Evolutionary conservation across 2,113 vertebrate genomes (phyloP).

Genomic region (Etia nguti): DNA sequence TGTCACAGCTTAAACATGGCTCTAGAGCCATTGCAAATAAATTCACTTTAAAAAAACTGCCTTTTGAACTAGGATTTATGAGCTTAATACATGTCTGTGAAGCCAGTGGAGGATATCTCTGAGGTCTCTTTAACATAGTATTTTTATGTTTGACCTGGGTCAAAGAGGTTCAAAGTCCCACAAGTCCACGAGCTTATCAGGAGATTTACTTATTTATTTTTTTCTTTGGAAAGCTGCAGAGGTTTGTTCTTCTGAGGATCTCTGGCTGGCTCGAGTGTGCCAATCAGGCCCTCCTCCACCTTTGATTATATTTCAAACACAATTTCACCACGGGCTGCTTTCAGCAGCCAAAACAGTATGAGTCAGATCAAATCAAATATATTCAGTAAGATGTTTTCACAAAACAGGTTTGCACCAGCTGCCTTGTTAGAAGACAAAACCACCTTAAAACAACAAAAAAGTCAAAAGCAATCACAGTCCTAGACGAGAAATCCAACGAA

Average conservation of each 20-base stretch:
- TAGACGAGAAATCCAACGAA: not conserved
- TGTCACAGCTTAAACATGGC: conserved; percentile 7
- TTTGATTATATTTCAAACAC: conserved; percentile 41
- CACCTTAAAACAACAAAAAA: not conserved
- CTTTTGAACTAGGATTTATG: conserved; percentile 37
- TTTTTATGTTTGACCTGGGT: conserved; percentile 47
- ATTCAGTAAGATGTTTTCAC: conserved; percentile 28
- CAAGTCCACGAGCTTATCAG: conserved; percentile 32
- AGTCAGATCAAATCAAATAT: conserved; percentile 43
- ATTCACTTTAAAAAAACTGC: not conserved
- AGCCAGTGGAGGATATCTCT: not conserved
- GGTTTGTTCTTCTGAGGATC: conserved; percentile 15
- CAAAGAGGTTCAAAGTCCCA: conserved; percentile 38
- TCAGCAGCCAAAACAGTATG: conserved; percentile 18
- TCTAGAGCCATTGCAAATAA: conserved; percentile 37
- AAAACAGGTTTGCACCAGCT: not conserved
- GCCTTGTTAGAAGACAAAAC: not conserved
- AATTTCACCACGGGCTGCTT: conserved; percentile 19
- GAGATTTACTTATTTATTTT: not conserved
- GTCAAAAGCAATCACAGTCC: not conserved
- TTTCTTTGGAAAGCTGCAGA: not conserved
- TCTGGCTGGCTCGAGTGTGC: not conserved
- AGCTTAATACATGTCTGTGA: conserved; percentile 23
- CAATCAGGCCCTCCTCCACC: conserved; percentile 19
- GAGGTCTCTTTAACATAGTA: conserved; percentile 16